phyloP scores from a whole-genome alignment of 1,140 invertebrate species.

The Conus betulinus region DNA sequence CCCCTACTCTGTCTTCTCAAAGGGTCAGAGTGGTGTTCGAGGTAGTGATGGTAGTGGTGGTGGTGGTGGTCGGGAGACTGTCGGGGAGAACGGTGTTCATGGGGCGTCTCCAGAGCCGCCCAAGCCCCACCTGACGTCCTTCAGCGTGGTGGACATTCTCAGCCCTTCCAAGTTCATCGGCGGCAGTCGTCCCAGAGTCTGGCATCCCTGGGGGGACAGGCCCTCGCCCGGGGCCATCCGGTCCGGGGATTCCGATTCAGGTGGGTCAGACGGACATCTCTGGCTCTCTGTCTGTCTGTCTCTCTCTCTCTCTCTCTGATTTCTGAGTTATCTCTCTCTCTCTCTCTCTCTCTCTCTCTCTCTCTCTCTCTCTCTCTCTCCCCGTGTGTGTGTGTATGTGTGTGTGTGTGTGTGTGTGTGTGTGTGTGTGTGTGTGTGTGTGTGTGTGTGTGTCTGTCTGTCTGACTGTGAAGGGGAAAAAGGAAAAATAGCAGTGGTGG shows the following conservation, averaged over 20 bases:
- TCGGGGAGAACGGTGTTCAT: not conserved
- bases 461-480: not conserved
- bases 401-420: not conserved
- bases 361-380: no score
- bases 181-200: constrained; percentile 45
- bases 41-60: not conserved
- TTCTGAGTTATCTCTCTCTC: no score
- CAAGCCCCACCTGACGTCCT: constrained; percentile 44
- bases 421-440: constrained; percentile 17
- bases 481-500: no score
- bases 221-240: constrained; percentile 36
- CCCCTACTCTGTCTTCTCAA: no score
- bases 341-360: no score
- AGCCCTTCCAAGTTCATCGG: constrained; percentile 54
- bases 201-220: constrained; percentile 52
- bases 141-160: constrained; percentile 60
- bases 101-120: constrained; percentile 24
- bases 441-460: not conserved
- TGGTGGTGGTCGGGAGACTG: not conserved
- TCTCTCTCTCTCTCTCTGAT: no score
- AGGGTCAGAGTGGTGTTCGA: not conserved
- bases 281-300: no score
- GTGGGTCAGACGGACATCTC: not conserved
- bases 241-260: constrained; percentile 29
- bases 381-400: no score